Evolutionary conservation across 2,797 vertebrate genomes (phyloP).

Genomic region (Mus minutoides): DNA sequence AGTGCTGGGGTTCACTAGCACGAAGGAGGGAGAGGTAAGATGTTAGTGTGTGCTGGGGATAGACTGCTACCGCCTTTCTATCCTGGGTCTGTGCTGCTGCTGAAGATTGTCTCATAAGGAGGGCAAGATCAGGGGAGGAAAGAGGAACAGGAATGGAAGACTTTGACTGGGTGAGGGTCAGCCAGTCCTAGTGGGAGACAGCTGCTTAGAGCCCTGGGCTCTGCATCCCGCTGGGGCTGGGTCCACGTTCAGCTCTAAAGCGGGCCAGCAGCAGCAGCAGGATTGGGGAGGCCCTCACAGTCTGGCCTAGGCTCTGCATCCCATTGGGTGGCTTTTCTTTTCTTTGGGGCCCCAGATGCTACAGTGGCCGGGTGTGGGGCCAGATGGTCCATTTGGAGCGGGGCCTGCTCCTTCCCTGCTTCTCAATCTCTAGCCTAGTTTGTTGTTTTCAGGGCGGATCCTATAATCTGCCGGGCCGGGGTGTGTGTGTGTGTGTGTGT

Average conservation of each 20-base stretch:
- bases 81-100: not conserved
- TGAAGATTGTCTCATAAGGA: not conserved
- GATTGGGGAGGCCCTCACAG: not conserved
- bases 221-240: not conserved
- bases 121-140: not conserved
- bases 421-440: constrained; percentile 63
- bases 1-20: not conserved
- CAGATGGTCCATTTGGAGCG: constrained; percentile 65
- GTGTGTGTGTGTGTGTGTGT: not conserved
- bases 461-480: not conserved
- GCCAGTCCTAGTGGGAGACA: not conserved
- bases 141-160: not conserved
- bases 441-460: not conserved
- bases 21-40: not conserved
- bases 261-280: not conserved
- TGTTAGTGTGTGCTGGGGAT: not conserved
- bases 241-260: not conserved
- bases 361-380: not conserved
- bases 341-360: constrained; percentile 69
- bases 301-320: not conserved
- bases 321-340: not conserved
- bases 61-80: not conserved
- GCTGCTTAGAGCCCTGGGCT: not conserved
- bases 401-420: not conserved
- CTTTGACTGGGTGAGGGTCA: not conserved